These are phyloP conservation scores for Conopomorpha cramerella DNA, from an alignment of 1,140 invertebrate species.

Conservation along the genomic window DNA sequence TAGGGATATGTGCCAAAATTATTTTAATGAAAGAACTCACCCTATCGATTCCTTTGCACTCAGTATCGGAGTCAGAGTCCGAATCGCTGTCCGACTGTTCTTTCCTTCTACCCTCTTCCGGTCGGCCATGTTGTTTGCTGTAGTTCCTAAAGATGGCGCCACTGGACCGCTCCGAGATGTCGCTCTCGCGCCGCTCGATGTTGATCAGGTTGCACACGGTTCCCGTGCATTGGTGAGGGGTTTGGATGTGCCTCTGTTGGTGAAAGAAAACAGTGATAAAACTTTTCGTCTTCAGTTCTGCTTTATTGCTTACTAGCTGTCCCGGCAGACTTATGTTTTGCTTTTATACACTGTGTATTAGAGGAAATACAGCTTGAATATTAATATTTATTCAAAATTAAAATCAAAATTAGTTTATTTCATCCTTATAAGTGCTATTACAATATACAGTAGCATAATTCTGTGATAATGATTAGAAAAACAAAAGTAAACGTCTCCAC, in stretches of 20 bases:
- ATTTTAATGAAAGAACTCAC: constrained; percentile 27
- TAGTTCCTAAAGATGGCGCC: constrained; percentile 23
- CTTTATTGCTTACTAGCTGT: too few species aligned
- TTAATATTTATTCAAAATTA: too few species aligned
- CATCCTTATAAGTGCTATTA: too few species aligned
- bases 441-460: constrained; percentile 2
- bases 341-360: too few species aligned
- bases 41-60: constrained; percentile 59
- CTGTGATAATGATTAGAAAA: too few species aligned
- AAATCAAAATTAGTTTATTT: too few species aligned
- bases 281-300: too few species aligned
- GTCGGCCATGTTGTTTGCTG: constrained; percentile 53
- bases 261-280: too few species aligned
- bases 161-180: constrained; percentile 8
- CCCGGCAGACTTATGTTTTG: too few species aligned
- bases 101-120: constrained; percentile 48
- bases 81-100: constrained; percentile 47
- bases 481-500: not conserved
- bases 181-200: constrained; percentile 10
- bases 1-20: not conserved
- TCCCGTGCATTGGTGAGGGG: constrained; percentile 31
- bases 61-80: constrained; percentile 65
- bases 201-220: constrained; percentile 30
- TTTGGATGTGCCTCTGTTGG: too few species aligned
- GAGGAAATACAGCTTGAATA: too few species aligned